Base-by-base conservation (phyloP, 2,888 invertebrate species). In the Mantis religiosa region DNA sequence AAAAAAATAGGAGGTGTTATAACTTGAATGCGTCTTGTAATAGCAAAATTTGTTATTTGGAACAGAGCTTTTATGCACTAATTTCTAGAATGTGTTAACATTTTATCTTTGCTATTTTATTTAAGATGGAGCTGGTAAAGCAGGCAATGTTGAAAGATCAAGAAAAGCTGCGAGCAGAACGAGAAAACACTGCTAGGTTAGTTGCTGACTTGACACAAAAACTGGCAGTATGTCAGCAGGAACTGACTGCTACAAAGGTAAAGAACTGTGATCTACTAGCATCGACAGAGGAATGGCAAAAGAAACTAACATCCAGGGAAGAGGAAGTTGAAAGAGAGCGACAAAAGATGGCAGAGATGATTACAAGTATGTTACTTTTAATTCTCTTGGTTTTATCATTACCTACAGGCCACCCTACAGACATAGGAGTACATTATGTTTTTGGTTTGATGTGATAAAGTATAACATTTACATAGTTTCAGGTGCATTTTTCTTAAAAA, bases 101-200 rank as follows among this genome's bases (percentile, higher is more conserved):
- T 41, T 41, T 41, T 41, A 71, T 20, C 25, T 71, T 71, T 20
- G 20, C 8, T 71, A 3, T 71, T 71, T 0, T 82, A 1, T 41
- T 87, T 3, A 30, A 87, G 87, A 82, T 87, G 47, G 87, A 87
- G 28, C 82, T 87, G 28, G 30, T 87, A 20, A 87, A 87, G 41
- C 47, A 82, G n/a, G 87, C 87, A 71, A 87, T 87, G 87, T 34
- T 87, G 25, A 28, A 28, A 34, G 82, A 87, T n/a, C 28, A 82
- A 87, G 82, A 87, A 27, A 87, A 87, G 34, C 27, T 87, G 41
- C 28, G 34, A 82, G 34, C 27, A 25, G 82, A 87, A 34, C 30
- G 82, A 20, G 87, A 87, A 41, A 82, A 41, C 2, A 82, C 27
- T 3, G 87, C 34, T 14, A 82, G 41, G n/a, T 25, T 87, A 9